A percentile compares a stretch with the other conserved stretches of the same genome.
phyloP scores from a whole-genome alignment of 1,140 invertebrate species.

The Brachionus rotundiformis region DNA sequence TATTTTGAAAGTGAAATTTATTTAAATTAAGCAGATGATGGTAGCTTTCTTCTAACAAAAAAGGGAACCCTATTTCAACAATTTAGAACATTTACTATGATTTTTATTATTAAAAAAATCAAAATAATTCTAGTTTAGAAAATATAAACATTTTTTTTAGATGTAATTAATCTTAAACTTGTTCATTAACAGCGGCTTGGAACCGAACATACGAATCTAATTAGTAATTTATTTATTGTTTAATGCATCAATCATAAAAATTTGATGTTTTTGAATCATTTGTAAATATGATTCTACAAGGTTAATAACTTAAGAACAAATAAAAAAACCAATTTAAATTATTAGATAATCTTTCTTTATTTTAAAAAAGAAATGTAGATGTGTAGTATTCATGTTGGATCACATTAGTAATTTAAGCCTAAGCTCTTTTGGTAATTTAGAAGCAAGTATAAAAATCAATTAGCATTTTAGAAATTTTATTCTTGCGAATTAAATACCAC shows the following conservation, averaged over 20 bases:
- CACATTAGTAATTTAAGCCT: no score
- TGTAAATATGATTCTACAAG: conserved; percentile 14
- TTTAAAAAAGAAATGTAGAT: neutral
- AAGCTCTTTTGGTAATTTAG: neutral
- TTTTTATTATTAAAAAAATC: neutral
- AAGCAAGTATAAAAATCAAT: neutral
- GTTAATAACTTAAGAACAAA: conserved; percentile 10
- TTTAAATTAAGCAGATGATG: no score
- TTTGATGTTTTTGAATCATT: neutral
- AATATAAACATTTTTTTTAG: neutral
- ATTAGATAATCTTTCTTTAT: neutral
- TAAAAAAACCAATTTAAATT: neutral
- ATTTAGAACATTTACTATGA: no score
- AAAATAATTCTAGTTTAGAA: neutral
- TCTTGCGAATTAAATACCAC: neutral
- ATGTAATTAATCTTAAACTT: neutral
- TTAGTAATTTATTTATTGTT: neutral
- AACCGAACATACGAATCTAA: neutral
- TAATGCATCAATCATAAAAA: conserved; percentile 1
- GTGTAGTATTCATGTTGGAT: neutral
- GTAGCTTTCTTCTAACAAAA: no score
- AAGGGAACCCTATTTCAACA: no score
- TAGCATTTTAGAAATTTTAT: conserved; percentile 8
- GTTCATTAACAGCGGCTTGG: conserved; percentile 5
- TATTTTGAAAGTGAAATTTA: neutral